phyloP scores from a whole-genome alignment of 2,888 invertebrate species.

The Drosophila seclusa region DNA sequence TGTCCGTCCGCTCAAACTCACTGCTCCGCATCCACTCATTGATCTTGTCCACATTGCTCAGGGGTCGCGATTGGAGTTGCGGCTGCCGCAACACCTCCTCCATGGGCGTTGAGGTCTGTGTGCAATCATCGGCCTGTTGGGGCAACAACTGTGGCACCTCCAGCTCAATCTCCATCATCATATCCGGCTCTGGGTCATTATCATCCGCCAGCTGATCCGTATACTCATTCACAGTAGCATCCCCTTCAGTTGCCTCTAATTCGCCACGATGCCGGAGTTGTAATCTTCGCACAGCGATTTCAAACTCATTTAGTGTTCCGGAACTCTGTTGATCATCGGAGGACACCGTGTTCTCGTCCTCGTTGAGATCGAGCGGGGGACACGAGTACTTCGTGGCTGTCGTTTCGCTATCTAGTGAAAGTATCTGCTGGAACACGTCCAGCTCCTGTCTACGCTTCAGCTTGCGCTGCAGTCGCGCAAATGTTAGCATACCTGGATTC shows the following conservation, averaged over 20 bases:
- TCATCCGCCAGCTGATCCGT: constrained; percentile 63
- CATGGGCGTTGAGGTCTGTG: constrained; percentile 81
- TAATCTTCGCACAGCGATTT: constrained; percentile 69
- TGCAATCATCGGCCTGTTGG: constrained; percentile 76
- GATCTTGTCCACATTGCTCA: constrained; percentile 83
- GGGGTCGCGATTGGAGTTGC: constrained; percentile 66
- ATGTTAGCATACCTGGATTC: constrained; percentile 92
- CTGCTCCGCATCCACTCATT: constrained; percentile 84
- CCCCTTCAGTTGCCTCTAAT: constrained; percentile 76
- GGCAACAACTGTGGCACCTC: constrained; percentile 76
- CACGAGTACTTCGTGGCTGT: constrained; percentile 80
- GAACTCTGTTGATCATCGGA: constrained; percentile 79
- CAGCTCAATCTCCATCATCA: constrained; percentile 75
- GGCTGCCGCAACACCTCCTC: constrained; percentile 76
- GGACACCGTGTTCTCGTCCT: constrained; percentile 73
- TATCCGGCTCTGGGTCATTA: constrained; percentile 68
- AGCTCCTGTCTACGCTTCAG: constrained; percentile 87
- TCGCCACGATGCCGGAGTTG: constrained; percentile 64
- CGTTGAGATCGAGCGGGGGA: constrained; percentile 67
- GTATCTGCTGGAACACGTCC: constrained; percentile 86
- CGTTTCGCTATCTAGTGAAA: constrained; percentile 85
- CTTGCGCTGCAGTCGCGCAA: constrained; percentile 88
- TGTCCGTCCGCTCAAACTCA: constrained; percentile 83
- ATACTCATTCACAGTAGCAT: constrained; percentile 64
- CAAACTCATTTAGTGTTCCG: constrained; percentile 78